phyloP scores from a whole-genome alignment of 2,888 invertebrate genomes.

The Coecobrya sp. region DNA sequence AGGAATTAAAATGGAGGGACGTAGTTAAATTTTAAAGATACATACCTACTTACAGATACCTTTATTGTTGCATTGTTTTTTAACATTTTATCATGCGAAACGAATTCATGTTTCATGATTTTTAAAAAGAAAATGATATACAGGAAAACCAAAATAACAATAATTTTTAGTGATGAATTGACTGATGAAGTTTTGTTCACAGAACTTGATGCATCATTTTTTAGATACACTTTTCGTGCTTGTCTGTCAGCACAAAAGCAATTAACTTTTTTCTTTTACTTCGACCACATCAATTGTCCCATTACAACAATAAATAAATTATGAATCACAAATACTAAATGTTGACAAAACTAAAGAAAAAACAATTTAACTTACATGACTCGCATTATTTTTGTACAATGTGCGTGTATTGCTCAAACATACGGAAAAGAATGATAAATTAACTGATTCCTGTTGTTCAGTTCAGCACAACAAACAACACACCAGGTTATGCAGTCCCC shows the following conservation, averaged over 20 bases:
- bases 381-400: not conserved
- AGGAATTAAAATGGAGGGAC: too few relatives aligned
- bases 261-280: not conserved
- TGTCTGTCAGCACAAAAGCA: not conserved
- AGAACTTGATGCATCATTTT: not conserved
- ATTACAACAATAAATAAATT: not conserved
- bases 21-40: too few relatives aligned
- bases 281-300: not conserved
- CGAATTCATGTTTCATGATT: too few relatives aligned
- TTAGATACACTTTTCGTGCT: too few relatives aligned
- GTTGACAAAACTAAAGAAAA: not conserved
- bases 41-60: too few relatives aligned
- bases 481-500: too few relatives aligned
- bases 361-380: slow-evolving; percentile 20
- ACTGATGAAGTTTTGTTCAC: too few relatives aligned
- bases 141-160: too few relatives aligned
- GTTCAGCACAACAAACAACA: not conserved
- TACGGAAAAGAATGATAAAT: slow-evolving; percentile 23
- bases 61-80: too few relatives aligned
- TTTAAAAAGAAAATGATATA: too few relatives aligned
- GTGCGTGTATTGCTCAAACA: not conserved
- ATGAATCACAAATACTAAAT: not conserved
- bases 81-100: too few relatives aligned
- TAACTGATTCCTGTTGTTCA: not conserved
- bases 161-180: too few relatives aligned